Conservation (phyloP, 1,140 invertebrate species). For the Orchesella cincta region DNA sequence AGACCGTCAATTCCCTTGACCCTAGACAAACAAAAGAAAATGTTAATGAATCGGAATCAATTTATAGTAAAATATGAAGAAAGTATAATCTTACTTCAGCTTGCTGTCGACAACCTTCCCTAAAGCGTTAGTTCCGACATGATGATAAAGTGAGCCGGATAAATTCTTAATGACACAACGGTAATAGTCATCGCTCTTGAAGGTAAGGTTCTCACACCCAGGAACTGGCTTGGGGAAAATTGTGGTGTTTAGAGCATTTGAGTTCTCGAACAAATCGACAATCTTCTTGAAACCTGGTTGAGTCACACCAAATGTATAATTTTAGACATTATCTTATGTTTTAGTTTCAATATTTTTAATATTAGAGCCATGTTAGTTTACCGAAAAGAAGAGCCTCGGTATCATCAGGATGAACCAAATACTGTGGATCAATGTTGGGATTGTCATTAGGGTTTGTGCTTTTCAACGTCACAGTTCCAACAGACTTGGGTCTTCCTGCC, state of each 20-base stretch:
- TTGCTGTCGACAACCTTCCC: not conserved
- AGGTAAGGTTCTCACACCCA: constrained; percentile 18
- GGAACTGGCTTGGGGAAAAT: not conserved
- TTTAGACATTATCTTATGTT: too few relatives aligned
- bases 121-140: not conserved
- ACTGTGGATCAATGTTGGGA: not conserved
- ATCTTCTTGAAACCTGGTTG: constrained; percentile 16
- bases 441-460: not conserved
- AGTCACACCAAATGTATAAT: too few relatives aligned
- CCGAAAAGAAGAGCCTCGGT: not conserved
- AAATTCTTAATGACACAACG: not conserved
- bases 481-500: not conserved
- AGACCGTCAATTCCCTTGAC: constrained; percentile 1
- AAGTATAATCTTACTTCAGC: not conserved
- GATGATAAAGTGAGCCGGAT: not conserved
- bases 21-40: constrained; percentile 3
- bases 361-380: too few relatives aligned
- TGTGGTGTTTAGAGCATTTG: not conserved
- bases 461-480: not conserved
- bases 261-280: constrained; percentile 7
- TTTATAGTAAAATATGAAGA: not conserved
- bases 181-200: constrained; percentile 6
- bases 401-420: not conserved
- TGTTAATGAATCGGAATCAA: too few relatives aligned
- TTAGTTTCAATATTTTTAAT: too few relatives aligned